Conservation (phyloP, 1,140 invertebrate genomes). For the Harpegnathos saltator region DNA sequence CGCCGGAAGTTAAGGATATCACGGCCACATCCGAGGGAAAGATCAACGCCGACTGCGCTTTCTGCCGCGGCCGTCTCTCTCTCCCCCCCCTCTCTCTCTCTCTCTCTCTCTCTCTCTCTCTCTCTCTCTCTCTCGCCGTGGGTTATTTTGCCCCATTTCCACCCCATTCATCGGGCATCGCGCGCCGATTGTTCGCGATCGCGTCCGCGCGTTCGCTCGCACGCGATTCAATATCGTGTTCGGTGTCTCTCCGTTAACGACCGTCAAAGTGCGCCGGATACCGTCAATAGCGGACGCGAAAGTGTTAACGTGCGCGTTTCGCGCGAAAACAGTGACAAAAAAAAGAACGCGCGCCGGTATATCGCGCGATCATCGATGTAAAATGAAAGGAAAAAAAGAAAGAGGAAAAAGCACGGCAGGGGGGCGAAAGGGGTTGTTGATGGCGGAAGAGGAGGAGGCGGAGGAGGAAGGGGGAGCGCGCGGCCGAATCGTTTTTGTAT, state of each 20-base stretch:
- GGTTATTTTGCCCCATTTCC: slow-evolving; percentile 67
- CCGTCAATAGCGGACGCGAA: slow-evolving; percentile 62
- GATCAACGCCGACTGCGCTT: slow-evolving; percentile 49
- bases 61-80: too few species aligned
- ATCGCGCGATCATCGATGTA: slow-evolving; percentile 54
- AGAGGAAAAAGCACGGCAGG: too few species aligned
- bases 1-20: not conserved
- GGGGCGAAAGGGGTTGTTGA: too few species aligned
- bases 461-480: not conserved
- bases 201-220: not conserved
- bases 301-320: slow-evolving; percentile 60
- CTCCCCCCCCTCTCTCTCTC: slow-evolving; percentile 45
- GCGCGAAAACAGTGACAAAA: slow-evolving; percentile 22
- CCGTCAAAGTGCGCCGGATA: slow-evolving; percentile 62
- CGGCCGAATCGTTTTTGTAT: slow-evolving; percentile 58
- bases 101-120: slow-evolving; percentile 39
- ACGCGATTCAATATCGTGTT: slow-evolving; percentile 64
- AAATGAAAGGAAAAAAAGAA: slow-evolving; percentile 43
- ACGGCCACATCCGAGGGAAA: slow-evolving; percentile 20
- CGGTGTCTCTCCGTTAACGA: slow-evolving; percentile 63
- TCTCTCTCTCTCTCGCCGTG: slow-evolving; percentile 38
- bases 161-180: slow-evolving; percentile 63
- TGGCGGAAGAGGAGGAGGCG: too few species aligned
- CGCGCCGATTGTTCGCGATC: slow-evolving; percentile 64
- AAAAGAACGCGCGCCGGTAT: slow-evolving; percentile 41